These are phyloP conservation scores for Picus viridis DNA, from an alignment of 2,797 vertebrate genomes.

Conservation along the genomic window DNA sequence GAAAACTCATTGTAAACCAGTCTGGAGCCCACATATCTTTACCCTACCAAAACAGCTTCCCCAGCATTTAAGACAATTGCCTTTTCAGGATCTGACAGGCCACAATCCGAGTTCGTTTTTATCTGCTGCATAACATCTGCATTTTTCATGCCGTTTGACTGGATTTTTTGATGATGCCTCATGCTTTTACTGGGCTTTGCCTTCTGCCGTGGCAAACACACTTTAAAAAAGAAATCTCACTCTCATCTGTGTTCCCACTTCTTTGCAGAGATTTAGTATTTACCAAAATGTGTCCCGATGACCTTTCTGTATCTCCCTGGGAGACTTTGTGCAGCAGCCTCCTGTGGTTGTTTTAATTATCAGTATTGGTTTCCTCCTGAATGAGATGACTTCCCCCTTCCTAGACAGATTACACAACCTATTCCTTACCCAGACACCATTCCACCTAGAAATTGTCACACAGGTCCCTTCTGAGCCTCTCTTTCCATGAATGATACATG, in stretches of 20 bases:
- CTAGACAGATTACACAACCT: constrained; percentile 67
- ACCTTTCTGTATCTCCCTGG: background rate
- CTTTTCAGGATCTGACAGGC: background rate
- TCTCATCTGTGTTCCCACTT: background rate
- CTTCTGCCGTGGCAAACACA: background rate
- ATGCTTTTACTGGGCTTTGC: background rate
- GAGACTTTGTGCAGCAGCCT: background rate
- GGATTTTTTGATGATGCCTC: background rate
- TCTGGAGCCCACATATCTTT: background rate
- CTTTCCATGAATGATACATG: constrained; percentile 41
- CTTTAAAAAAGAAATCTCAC: background rate
- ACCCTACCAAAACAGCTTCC: background rate
- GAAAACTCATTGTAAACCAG: background rate
- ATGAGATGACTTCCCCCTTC: constrained; percentile 37
- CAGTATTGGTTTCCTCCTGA: constrained; percentile 31
- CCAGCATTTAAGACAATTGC: background rate
- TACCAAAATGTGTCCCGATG: background rate
- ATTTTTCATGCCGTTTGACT: background rate
- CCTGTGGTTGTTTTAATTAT: constrained; percentile 14
- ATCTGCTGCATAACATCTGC: background rate
- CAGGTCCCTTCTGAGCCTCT: constrained; percentile 28
- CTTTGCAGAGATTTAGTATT: background rate
- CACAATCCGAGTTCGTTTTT: background rate
- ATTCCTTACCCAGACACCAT: constrained; percentile 41
- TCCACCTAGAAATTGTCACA: constrained; percentile 43